A percentile compares a stretch with the other conserved stretches of the same genome.
These are phyloP conservation scores for Penaeus monodon DNA, from an alignment of 2,888 invertebrate species.

Conservation along the genomic window DNA sequence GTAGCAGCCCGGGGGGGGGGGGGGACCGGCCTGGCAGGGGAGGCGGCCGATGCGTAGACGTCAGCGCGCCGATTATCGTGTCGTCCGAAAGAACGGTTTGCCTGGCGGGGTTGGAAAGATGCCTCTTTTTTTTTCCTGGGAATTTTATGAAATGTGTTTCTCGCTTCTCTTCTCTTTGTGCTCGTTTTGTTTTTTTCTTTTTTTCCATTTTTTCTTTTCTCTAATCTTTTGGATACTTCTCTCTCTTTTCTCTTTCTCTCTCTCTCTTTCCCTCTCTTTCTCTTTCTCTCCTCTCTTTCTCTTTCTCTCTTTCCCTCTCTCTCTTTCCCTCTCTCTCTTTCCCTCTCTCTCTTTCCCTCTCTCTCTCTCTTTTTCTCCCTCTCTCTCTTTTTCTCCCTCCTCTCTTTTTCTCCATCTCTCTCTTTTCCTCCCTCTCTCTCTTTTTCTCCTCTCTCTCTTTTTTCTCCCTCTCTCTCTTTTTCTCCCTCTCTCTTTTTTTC, in stretches of 20 bases:
- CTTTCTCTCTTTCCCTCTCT: neutral
- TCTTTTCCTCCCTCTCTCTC: no score
- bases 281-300: neutral
- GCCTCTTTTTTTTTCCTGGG: neutral
- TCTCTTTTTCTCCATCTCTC: neutral
- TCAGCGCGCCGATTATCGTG: no score
- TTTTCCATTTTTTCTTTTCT: no score
- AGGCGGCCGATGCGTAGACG: neutral
- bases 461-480: neutral
- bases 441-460: neutral
- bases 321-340: constrained; percentile 6
- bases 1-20: no score
- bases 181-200: no score
- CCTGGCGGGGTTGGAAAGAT: neutral
- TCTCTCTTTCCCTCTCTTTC: no score
- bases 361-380: neutral
- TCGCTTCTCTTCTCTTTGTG: no score
- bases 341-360: constrained; percentile 1
- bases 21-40: neutral
- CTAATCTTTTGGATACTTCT: no score
- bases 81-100: no score
- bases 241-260: no score
- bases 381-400: neutral
- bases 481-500: neutral
- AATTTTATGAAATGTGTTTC: no score